Conservation (phyloP, 2,797 vertebrate genomes). For the Aeoliscus strigatus region DNA sequence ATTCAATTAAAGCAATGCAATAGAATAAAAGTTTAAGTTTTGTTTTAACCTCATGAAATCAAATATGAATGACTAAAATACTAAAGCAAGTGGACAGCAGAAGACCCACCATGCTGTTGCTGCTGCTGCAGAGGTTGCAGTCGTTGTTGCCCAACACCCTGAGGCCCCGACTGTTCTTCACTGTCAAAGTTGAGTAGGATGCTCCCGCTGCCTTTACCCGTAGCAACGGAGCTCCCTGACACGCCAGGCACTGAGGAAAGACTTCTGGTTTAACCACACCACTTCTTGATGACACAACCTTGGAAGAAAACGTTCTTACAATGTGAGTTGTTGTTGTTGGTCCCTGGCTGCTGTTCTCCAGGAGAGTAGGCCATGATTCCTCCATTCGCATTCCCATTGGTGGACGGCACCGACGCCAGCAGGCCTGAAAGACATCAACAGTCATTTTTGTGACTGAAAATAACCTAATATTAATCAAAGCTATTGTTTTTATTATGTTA, state of each 20-base stretch:
- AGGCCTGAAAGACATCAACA: constrained; percentile 55
- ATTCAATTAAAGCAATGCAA: too few relatives aligned
- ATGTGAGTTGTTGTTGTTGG: constrained; percentile 49
- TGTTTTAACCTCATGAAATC: too few relatives aligned
- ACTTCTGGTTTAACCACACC: too few relatives aligned
- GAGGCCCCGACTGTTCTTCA: constrained; percentile 52
- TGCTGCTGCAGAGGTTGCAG: constrained; percentile 25
- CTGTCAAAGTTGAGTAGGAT: constrained; percentile 69
- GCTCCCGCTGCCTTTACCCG: constrained; percentile 63
- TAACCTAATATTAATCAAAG: too few relatives aligned
- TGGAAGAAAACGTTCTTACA: too few relatives aligned
- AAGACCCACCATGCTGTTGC: constrained; percentile 36
- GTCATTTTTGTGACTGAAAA: background rate
- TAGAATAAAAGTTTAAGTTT: too few relatives aligned
- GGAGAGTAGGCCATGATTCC: constrained; percentile 73
- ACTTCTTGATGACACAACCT: background rate
- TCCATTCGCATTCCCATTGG: constrained; percentile 69
- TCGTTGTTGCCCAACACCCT: constrained; percentile 42
- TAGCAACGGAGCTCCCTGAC: constrained; percentile 45
- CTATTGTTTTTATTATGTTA: too few relatives aligned
- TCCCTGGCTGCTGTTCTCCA: constrained; percentile 71
- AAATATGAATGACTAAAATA: too few relatives aligned
- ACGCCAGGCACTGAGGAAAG: constrained; percentile 42
- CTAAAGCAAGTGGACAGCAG: too few relatives aligned
- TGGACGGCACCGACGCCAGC: constrained; percentile 74